Percentiles rank a stretch among this genome's conserved stretches.
Evolutionary conservation across 37 sponge, comb jelly and placozoan species (phyloP).

Genomic region (Ephydatia muelleri): DNA sequence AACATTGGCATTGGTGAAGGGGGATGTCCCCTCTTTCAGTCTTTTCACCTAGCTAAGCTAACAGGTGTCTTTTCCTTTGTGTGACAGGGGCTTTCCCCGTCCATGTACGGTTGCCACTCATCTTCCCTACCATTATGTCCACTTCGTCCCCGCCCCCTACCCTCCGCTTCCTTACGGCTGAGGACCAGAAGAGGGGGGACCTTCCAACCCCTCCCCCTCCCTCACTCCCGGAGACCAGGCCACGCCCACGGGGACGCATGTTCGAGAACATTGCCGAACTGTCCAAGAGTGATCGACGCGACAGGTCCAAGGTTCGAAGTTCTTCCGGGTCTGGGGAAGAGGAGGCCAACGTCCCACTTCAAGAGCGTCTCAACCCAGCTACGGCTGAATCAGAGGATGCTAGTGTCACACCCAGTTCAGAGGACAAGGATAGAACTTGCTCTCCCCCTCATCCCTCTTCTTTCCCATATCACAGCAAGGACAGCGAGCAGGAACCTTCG

Average conservation of each 20-base stretch:
- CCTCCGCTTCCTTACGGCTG: background rate
- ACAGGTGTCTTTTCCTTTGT: background rate
- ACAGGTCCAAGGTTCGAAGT: background rate
- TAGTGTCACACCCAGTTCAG: background rate
- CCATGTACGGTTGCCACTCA: background rate
- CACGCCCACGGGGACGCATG: slow-evolving; percentile 3
- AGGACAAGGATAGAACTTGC: background rate
- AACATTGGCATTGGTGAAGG: background rate
- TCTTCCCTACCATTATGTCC: background rate
- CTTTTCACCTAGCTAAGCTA: background rate
- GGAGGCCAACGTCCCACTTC: background rate
- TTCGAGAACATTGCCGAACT: slow-evolving; percentile 22
- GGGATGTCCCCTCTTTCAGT: background rate
- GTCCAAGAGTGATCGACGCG: slow-evolving; percentile 12
- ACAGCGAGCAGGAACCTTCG: background rate
- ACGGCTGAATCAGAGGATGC: background rate
- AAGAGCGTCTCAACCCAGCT: background rate
- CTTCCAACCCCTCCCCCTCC: background rate
- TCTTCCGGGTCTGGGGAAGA: background rate
- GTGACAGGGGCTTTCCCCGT: background rate
- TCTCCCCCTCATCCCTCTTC: slow-evolving; percentile 4
- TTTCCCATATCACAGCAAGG: background rate
- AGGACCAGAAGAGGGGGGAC: background rate
- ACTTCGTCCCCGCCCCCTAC: background rate
- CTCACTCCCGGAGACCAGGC: background rate